Evolutionary conservation across 1,140 invertebrate species (phyloP).

Genomic region (Leptonema lineaticorne): DNA sequence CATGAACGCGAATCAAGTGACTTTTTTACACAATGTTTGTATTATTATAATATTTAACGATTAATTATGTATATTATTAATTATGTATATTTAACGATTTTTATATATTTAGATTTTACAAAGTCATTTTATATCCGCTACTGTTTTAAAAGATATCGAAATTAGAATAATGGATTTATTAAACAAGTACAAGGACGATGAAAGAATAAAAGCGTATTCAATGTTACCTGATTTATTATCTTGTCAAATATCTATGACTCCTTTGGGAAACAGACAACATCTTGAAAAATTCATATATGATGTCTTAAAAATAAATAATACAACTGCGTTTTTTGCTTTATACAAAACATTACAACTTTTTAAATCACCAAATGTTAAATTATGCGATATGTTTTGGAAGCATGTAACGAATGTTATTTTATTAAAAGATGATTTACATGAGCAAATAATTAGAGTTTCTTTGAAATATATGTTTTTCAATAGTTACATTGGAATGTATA

Average conservation of each 20-base stretch:
- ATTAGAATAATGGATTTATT: slow-evolving; percentile 17
- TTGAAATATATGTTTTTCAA: slow-evolving; percentile 52
- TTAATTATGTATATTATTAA: not conserved
- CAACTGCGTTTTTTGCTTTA: slow-evolving; percentile 39
- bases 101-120: slow-evolving; percentile 29
- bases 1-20: not conserved
- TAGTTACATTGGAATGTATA: slow-evolving; percentile 46
- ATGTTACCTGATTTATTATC: slow-evolving; percentile 8
- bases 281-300: slow-evolving; percentile 42
- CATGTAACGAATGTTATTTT: slow-evolving; percentile 41
- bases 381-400: slow-evolving; percentile 47
- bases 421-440: slow-evolving; percentile 21
- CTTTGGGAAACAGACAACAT: slow-evolving; percentile 40
- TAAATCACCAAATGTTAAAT: slow-evolving; percentile 44
- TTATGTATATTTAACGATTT: not conserved
- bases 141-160: not conserved
- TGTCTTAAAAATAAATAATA: slow-evolving; percentile 40
- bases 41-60: not conserved
- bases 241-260: slow-evolving; percentile 25
- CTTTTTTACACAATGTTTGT: not conserved
- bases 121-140: slow-evolving; percentile 22
- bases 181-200: slow-evolving; percentile 29
- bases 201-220: slow-evolving; percentile 6
- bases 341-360: slow-evolving; percentile 45
- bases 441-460: slow-evolving; percentile 42